Percentiles rank a stretch among this genome's conserved stretches.
Conservation (phyloP, 2,113 vertebrate species). For the Deroptyus accipitrinus region DNA sequence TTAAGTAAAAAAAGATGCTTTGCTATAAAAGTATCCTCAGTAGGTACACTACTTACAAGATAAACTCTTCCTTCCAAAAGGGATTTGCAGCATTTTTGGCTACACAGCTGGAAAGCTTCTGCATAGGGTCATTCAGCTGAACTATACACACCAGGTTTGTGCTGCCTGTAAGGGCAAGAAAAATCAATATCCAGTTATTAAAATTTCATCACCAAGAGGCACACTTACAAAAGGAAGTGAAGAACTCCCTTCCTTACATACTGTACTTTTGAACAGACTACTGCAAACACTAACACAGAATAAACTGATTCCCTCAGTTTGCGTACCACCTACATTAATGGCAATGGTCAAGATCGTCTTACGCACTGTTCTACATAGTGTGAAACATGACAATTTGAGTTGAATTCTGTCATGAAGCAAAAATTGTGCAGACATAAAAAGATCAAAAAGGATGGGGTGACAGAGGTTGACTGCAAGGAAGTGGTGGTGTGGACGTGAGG, state of each 20-base stretch:
- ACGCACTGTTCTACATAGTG: not conserved
- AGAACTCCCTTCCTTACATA: not conserved
- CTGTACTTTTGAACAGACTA: not conserved
- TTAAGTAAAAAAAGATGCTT: not conserved
- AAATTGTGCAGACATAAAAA: not conserved
- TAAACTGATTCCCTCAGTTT: not conserved
- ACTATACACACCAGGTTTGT: conserved; percentile 76
- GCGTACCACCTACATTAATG: not conserved
- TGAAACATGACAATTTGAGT: not conserved
- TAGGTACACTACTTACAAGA: conserved; percentile 83
- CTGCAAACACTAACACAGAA: not conserved
- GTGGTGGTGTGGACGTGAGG: not conserved
- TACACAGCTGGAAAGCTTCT: conserved; percentile 82
- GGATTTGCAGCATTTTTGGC: conserved; percentile 73
- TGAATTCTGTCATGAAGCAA: not conserved
- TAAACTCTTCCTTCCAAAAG: conserved; percentile 90
- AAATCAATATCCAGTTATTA: not conserved
- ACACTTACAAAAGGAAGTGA: not conserved
- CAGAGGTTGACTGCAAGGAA: not conserved
- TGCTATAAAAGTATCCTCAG: not conserved
- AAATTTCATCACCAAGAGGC: not conserved
- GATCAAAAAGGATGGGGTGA: not conserved
- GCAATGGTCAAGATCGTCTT: not conserved
- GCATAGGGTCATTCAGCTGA: conserved; percentile 87
- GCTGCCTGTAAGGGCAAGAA: conserved; percentile 71